Percentiles rank a stretch among this genome's conserved stretches.
Evolutionary conservation across 2,113 vertebrate species (phyloP).

Genomic region (Rhodinocichla rosea): DNA sequence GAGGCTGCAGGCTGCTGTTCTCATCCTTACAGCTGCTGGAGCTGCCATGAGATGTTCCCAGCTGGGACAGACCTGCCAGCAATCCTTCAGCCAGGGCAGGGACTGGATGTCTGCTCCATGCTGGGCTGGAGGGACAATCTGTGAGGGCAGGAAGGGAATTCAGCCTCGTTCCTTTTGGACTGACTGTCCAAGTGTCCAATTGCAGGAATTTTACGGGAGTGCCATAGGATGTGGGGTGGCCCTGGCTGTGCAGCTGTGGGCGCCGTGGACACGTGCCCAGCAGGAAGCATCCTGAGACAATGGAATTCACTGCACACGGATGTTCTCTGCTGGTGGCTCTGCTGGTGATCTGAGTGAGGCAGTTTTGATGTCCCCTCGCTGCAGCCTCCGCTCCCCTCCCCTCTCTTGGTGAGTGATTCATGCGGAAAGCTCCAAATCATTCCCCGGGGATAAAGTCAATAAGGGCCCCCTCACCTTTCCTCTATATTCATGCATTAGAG

Average conservation of each 20-base stretch:
- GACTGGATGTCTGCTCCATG: fast-evolving
- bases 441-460: background rate
- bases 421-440: background rate
- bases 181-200: background rate
- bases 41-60: background rate
- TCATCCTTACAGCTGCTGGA: background rate
- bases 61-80: background rate
- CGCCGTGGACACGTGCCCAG: background rate
- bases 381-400: background rate
- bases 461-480: background rate
- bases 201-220: background rate
- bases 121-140: background rate
- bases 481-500: background rate
- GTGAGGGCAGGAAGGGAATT: background rate
- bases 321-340: background rate
- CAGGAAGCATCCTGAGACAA: slow-evolving; percentile 46
- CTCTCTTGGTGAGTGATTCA: background rate
- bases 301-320: background rate
- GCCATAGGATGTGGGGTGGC: background rate
- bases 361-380: background rate
- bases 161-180: background rate
- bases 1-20: background rate
- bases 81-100: background rate
- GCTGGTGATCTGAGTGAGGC: background rate
- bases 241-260: background rate